Percentiles rank a stretch among this genome's conserved stretches.
Evolutionary conservation across 2,888 invertebrate genomes (phyloP).

Genomic region (Schizotus pectinicornis): DNA sequence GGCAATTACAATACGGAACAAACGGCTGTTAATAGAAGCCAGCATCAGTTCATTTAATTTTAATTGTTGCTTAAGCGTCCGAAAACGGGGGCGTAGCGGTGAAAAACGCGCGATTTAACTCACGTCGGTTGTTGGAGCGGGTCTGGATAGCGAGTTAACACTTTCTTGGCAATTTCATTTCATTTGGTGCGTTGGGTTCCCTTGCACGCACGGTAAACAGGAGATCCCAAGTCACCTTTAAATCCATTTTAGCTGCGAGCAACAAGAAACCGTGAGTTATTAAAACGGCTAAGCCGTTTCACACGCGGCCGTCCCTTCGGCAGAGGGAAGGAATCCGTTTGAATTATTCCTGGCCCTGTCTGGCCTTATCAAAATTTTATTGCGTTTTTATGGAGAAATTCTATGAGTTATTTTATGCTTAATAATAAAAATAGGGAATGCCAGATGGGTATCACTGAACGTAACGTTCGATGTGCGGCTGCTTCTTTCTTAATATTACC

Average conservation of each 20-base stretch:
- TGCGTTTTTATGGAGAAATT: conserved; percentile 19
- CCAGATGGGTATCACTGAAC: conserved; percentile 19
- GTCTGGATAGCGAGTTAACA: conserved; percentile 31
- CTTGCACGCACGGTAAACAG: conserved; percentile 45
- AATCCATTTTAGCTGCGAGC: conserved; percentile 46
- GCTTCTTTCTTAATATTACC: neutral
- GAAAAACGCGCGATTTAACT: neutral
- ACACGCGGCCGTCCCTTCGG: conserved; percentile 5
- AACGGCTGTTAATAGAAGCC: too few relatives aligned
- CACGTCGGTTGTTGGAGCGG: conserved; percentile 9
- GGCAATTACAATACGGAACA: too few relatives aligned
- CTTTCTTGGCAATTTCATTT: conserved; percentile 43
- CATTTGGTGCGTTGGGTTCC: conserved; percentile 37
- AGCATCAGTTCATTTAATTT: neutral
- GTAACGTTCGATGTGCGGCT: conserved; percentile 12
- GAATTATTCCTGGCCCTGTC: conserved; percentile 14
- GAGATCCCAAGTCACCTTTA: conserved; percentile 47
- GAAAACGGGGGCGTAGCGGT: too few relatives aligned
- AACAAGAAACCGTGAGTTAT: conserved; percentile 47
- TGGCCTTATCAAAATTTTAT: conserved; percentile 15
- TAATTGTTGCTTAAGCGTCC: conserved; percentile 3
- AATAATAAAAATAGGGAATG: conserved; percentile 22
- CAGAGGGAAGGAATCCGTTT: conserved; percentile 2
- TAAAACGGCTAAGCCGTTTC: conserved; percentile 38
- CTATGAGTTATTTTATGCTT: conserved; percentile 19